These are phyloP conservation scores for Ceyx melanurus DNA, from an alignment of 2,113 vertebrate species.

Conservation along the genomic window DNA sequence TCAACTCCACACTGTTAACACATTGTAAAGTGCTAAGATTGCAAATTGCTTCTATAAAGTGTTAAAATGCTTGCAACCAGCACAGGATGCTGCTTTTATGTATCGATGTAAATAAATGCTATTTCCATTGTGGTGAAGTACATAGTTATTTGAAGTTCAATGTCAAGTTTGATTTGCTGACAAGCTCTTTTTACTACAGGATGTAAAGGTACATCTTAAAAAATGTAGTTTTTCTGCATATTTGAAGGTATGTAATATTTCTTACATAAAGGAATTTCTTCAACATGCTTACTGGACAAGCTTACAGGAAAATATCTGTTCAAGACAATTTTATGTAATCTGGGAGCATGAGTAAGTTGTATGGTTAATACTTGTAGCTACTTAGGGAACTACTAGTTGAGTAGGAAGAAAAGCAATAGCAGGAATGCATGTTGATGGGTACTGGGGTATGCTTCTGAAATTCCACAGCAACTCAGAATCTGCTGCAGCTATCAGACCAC, in stretches of 20 bases:
- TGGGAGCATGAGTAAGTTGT: background rate
- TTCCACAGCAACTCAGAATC: background rate
- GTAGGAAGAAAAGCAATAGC: background rate
- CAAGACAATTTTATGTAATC: constrained; percentile 4
- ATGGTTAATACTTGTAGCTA: background rate
- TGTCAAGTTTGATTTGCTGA: background rate
- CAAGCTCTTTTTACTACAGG: background rate
- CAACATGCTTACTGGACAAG: background rate
- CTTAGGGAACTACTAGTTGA: background rate
- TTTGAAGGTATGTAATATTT: constrained; percentile 31
- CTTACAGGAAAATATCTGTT: constrained; percentile 37
- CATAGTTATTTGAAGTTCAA: background rate
- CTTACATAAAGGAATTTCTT: background rate
- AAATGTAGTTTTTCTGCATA: background rate
- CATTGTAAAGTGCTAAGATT: constrained; percentile 47
- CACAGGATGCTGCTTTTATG: constrained; percentile 1
- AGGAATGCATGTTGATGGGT: background rate
- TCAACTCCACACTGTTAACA: constrained; percentile 70
- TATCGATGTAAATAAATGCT: constrained; percentile 20
- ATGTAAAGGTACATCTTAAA: background rate
- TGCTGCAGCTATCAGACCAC: background rate
- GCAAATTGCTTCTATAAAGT: constrained; percentile 69
- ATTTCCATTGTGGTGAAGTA: background rate
- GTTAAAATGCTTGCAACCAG: constrained; percentile 48
- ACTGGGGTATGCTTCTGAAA: background rate